Evolutionary conservation across 2,113 vertebrate species (phyloP).

Genomic region (Arothron firmamentum): DNA sequence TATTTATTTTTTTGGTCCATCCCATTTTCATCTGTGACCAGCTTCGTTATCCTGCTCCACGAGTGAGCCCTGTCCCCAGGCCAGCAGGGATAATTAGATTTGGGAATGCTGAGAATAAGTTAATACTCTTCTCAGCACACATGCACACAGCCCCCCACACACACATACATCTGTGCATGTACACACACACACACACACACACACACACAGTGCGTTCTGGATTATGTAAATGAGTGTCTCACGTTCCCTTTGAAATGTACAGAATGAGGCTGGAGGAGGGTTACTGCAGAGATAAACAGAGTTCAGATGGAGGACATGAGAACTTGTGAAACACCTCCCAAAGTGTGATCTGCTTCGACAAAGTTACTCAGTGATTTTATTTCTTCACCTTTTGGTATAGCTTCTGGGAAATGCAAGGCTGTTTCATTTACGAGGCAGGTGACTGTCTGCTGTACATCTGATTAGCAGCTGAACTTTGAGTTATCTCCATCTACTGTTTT

Average conservation of each 20-base stretch:
- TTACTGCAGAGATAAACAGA: slow-evolving; percentile 56
- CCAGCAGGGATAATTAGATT: slow-evolving; percentile 67
- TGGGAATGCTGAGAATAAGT: slow-evolving; percentile 63
- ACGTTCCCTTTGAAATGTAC: slow-evolving; percentile 64
- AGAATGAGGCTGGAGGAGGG: slow-evolving; percentile 54
- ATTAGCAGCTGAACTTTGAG: too few relatives aligned
- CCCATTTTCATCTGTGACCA: slow-evolving; percentile 54
- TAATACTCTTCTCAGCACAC: slow-evolving; percentile 44
- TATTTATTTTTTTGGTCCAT: slow-evolving; percentile 31
- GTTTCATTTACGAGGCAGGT: too few relatives aligned
- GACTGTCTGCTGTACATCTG: too few relatives aligned
- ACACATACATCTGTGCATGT: slow-evolving; percentile 1
- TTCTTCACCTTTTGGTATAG: too few relatives aligned
- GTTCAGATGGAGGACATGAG: slow-evolving; percentile 62
- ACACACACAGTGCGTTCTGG: slow-evolving; percentile 34
- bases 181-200: not conserved
- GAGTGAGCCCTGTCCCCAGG: slow-evolving; percentile 52
- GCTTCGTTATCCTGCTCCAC: slow-evolving; percentile 50
- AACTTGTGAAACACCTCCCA: slow-evolving; percentile 27
- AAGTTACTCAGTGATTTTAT: not conserved
- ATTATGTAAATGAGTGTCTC: slow-evolving; percentile 69
- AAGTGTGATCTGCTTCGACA: not conserved
- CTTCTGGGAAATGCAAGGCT: too few relatives aligned
- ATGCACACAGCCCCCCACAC: slow-evolving; percentile 1
- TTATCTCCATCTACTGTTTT: too few relatives aligned